Evolutionary conservation across 2,797 vertebrate genomes (phyloP).

Genomic region (Eulemur mongoz): DNA sequence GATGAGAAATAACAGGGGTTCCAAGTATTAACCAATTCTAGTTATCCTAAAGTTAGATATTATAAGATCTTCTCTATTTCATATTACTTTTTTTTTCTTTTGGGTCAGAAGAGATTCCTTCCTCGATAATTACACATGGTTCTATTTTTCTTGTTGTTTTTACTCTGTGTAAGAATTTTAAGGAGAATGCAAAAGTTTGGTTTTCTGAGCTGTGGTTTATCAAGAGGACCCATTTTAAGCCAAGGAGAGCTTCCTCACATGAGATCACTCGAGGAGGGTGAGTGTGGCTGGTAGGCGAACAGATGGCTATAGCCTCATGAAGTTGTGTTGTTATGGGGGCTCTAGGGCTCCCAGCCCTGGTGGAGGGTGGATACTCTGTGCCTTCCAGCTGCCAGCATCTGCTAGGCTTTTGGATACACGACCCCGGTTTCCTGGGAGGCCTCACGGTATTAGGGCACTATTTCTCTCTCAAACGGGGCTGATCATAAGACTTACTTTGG

Average conservation of each 20-base stretch:
- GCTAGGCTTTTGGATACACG: not conserved
- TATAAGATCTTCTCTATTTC: constrained; percentile 36
- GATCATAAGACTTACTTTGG: not conserved
- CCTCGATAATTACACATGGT: not conserved
- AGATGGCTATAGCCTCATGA: not conserved
- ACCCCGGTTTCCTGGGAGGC: not conserved
- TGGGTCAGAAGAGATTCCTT: not conserved
- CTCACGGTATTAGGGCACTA: not conserved
- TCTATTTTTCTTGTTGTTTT: constrained; percentile 22
- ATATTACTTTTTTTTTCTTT: not conserved
- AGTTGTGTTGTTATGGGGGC: too few relatives aligned
- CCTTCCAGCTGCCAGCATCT: not conserved
- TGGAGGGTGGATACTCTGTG: not conserved
- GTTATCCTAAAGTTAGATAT: not conserved
- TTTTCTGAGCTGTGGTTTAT: constrained; percentile 11
- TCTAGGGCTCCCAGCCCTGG: not conserved
- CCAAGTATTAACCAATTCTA: constrained; percentile 28
- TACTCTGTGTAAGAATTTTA: not conserved
- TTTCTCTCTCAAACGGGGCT: not conserved
- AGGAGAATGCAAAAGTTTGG: not conserved
- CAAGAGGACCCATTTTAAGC: not conserved
- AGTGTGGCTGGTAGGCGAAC: not conserved
- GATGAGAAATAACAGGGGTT: not conserved
- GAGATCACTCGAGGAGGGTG: not conserved
- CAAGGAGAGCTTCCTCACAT: not conserved